Base-by-base conservation (phyloP, 1,140 invertebrate species). In the Cotesia chilonis region DNA sequence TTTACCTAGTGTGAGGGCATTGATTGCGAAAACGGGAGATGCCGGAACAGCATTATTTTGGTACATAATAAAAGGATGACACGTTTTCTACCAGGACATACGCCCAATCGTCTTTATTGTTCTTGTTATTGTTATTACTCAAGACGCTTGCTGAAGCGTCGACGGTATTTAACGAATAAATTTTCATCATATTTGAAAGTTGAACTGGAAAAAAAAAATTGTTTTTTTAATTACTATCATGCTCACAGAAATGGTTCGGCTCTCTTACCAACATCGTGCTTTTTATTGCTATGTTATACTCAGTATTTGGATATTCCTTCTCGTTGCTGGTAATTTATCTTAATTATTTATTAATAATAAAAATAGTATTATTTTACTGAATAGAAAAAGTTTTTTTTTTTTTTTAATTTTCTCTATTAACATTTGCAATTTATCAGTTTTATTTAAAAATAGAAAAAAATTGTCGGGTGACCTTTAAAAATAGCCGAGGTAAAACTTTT, bases 231-330 rank as follows among this genome's bases (percentile, higher is more conserved):
- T 54, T 37, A 20, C 9, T 68, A 74, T 74, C 76, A 83, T 88
- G 79, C 81, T 89, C 71, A 82, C 87, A 74, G 90, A 89, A 84
- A 89, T 91, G 82, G 89, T 92, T 82, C 90, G 91, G 76, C 88
- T 92, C 75, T 91, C 91, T 6, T 90, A 91, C 74, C 92, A 93
- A 78, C 91, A 93, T 81, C 87, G 91, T 77, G 92, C 92, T 51
- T 89, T 94, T 77, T 92, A 93, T 79, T 94, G 92, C 83, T 94
- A 94, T 82, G 80, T 94, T 70, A 88, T 93, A 37, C 89, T 94
- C 82, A 93, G 91, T 83, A 78, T 94, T 55, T 94, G 93, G 93
- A 93, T 94, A 76, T 91, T 93, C 80, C 87, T 94, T 54, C 85
- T 94, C 1, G 90, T 94, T 60, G 92, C 91, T 72, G 92, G 92